Evolutionary conservation across 2,797 vertebrate species (phyloP).

Genomic region (Toxotes lorentzi): DNA sequence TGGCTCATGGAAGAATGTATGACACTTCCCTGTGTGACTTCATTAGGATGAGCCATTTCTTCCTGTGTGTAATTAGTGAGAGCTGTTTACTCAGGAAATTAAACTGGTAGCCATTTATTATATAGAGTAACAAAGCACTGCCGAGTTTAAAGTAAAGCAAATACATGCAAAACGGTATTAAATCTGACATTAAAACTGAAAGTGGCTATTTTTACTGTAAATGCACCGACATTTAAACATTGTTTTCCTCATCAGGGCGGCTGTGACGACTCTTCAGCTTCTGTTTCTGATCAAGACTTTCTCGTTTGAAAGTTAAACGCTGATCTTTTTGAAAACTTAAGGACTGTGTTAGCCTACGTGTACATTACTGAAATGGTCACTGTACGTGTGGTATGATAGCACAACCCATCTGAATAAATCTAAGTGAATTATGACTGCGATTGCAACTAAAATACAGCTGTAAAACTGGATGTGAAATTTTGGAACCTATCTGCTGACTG

Average conservation of each 20-base stretch:
- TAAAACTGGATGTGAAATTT: conserved; percentile 2
- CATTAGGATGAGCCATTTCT: conserved; percentile 69
- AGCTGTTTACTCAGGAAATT: conserved; percentile 76
- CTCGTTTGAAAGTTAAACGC: neutral
- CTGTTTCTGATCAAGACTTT: neutral
- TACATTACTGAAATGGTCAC: neutral
- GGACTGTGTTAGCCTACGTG: neutral
- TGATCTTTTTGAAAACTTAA: conserved; percentile 4
- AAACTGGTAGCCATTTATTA: conserved; percentile 60
- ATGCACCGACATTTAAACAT: neutral
- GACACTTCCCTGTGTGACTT: conserved; percentile 66
- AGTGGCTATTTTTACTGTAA: conserved; percentile 24
- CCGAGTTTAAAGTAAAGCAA: conserved; percentile 45
- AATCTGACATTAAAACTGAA: conserved; percentile 11
- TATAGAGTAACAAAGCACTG: conserved; percentile 37
- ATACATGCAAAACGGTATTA: neutral
- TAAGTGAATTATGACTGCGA: neutral
- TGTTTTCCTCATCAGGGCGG: conserved; percentile 13
- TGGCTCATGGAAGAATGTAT: conserved; percentile 58
- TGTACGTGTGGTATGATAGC: neutral
- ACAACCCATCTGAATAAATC: conserved; percentile 8
- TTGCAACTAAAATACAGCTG: neutral
- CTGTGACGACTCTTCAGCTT: neutral
- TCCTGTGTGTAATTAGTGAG: conserved; percentile 67
- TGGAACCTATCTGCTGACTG: neutral